These are phyloP conservation scores for Sclerurus mexicanus DNA, from an alignment of 2,113 vertebrate genomes.

Conservation along the genomic window DNA sequence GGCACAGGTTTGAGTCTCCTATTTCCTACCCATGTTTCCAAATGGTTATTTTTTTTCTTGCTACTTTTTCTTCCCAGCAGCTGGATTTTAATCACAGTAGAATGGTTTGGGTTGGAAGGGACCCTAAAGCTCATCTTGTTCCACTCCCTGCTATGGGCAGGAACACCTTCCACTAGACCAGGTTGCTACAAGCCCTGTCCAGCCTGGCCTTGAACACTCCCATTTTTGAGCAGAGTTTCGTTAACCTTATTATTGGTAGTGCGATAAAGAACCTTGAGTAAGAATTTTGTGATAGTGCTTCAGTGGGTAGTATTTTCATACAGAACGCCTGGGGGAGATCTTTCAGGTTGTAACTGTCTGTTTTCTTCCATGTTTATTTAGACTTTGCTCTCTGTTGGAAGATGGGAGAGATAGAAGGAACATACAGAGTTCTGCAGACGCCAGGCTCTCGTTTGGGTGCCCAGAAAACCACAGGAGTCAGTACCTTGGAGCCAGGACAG, in stretches of 20 bases:
- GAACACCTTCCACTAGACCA: neutral
- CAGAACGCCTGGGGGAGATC: neutral
- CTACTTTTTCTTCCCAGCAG: neutral
- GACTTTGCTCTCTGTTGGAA: slow-evolving; percentile 43
- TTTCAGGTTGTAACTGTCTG: neutral
- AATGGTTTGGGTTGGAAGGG: neutral
- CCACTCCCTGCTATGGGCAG: neutral
- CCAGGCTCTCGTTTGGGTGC: slow-evolving; percentile 85
- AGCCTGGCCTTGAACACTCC: neutral
- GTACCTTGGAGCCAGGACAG: slow-evolving; percentile 89
- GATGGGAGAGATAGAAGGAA: slow-evolving; percentile 94
- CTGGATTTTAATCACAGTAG: neutral
- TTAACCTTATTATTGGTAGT: neutral
- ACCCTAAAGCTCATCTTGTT: neutral
- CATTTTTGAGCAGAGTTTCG: no score
- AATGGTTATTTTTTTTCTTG: neutral
- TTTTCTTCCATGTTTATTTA: neutral
- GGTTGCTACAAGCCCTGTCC: neutral
- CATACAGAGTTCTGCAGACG: slow-evolving; percentile 87
- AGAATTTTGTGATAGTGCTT: neutral
- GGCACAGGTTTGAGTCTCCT: neutral
- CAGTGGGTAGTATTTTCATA: neutral
- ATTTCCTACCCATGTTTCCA: neutral
- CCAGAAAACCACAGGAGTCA: slow-evolving; percentile 81
- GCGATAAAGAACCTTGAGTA: neutral